Base-by-base conservation (phyloP, 1,140 invertebrate species). In the Drosophila tristis region DNA sequence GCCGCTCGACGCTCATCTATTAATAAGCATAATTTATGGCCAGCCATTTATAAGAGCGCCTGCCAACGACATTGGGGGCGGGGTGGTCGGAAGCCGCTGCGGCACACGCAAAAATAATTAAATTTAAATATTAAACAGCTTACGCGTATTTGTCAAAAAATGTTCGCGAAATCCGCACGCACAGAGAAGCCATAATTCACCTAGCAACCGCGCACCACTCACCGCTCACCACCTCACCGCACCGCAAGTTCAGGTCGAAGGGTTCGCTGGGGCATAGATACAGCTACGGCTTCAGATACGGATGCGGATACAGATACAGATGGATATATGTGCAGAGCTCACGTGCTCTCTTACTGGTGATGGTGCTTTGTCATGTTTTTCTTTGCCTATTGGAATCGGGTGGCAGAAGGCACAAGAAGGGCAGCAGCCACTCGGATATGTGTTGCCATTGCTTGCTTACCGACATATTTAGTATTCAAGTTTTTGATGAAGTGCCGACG, bases 51-150 rank as follows among this genome's bases (percentile, higher is more conserved):
- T 54, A 73, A 25, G 23, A 35, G 53, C 53, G 31, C 31, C 31
- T 31, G 31, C 26, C 43, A 54, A 43, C 48, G 29, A 51, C 48
- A 42, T 2, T 31, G 31, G 54, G 61, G 20, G 0, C 13, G 26
- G 47, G 5, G 45, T 15, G 13, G 16, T 2, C 8, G 15, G 11
- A n/a, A 16, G 25, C 26, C 23, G 51, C 59, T 42, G 45, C n/a
- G 55, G 2, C 35, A 58, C 74, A 78, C 75, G 66, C 74, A 74
- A 84, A 89, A 84, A 77, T 90, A 89, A 89, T 89, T 89, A 89
- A 90, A 90, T 89, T 89, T 89, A 89, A 89, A 89, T 89, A 89
- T 89, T 89, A 89, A 89, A 89, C 73, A 80, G 58, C 85, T 74
- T 73, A 63, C 62, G 78, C 59, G 65, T 82, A 89, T 90, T 84